phyloP scores from a whole-genome alignment of 2,113 vertebrate genomes.

The Gracilinanus agilis region DNA sequence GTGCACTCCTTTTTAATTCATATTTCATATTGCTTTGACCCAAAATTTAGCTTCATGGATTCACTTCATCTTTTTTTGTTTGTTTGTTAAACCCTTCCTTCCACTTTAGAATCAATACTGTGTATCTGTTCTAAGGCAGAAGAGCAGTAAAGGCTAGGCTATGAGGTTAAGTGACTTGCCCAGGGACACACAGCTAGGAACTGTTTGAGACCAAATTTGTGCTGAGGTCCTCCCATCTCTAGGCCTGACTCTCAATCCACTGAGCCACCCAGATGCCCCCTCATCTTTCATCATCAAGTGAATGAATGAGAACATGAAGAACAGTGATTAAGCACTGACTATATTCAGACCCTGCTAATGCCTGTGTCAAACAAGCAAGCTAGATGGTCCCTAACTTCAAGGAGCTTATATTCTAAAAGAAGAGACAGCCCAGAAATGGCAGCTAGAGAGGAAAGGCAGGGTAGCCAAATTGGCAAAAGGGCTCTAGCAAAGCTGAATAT shows the following conservation, averaged over 20 bases:
- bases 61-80: not conserved
- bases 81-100: too few relatives aligned
- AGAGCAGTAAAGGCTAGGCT: too few relatives aligned
- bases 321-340: not conserved
- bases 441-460: not conserved
- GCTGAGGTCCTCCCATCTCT: too few relatives aligned
- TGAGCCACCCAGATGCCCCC: too few relatives aligned
- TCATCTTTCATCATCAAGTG: too few relatives aligned
- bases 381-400: not conserved
- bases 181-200: too few relatives aligned
- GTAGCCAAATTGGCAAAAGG: not conserved
- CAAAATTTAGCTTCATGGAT: not conserved
- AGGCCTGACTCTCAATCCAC: too few relatives aligned
- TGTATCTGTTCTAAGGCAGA: too few relatives aligned
- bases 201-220: too few relatives aligned
- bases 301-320: not conserved
- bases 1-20: not conserved
- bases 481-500: not conserved
- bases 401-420: not conserved
- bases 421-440: not conserved
- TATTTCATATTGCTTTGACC: not conserved
- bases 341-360: not conserved
- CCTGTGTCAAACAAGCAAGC: not conserved
- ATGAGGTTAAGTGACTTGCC: too few relatives aligned
- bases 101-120: too few relatives aligned